Evolutionary conservation across 2,888 invertebrate species (phyloP).

Genomic region (Celastrina argiolus): DNA sequence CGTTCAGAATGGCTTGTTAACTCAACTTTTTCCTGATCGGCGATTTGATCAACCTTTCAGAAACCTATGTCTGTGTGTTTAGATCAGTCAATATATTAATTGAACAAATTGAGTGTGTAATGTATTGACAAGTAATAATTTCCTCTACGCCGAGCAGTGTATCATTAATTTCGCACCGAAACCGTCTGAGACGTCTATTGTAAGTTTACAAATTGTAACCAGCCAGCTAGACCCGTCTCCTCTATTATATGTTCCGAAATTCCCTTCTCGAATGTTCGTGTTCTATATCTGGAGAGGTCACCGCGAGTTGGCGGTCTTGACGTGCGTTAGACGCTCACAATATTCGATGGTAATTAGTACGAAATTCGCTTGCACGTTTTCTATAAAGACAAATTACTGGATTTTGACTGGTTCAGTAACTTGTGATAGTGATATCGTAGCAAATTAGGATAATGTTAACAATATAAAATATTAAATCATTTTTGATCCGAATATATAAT

Average conservation of each 20-base stretch:
- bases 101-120: background rate
- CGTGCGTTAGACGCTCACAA: constrained; percentile 12
- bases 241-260: constrained; percentile 18
- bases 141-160: constrained; percentile 7
- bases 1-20: too few species aligned
- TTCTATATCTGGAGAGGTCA: constrained; percentile 15
- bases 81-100: background rate
- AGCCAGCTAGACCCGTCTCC: constrained; percentile 6
- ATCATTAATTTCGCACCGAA: constrained; percentile 32
- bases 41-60: background rate
- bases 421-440: too few species aligned
- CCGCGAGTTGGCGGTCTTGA: constrained; percentile 11
- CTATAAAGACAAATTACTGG: background rate
- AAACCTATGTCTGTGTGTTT: background rate
- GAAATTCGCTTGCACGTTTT: constrained; percentile 17
- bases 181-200: constrained; percentile 30
- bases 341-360: constrained; percentile 23
- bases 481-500: too few species aligned
- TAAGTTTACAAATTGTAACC: constrained; percentile 28
- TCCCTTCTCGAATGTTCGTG: background rate
- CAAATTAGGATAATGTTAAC: too few species aligned
- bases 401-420: too few species aligned
- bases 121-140: constrained; percentile 16
- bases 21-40: too few species aligned
- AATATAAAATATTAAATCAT: too few species aligned